Percentiles rank a stretch among this genome's conserved stretches.
Evolutionary conservation across 2,888 invertebrate genomes (phyloP).

Genomic region (Hirtodrosophila confusa): DNA sequence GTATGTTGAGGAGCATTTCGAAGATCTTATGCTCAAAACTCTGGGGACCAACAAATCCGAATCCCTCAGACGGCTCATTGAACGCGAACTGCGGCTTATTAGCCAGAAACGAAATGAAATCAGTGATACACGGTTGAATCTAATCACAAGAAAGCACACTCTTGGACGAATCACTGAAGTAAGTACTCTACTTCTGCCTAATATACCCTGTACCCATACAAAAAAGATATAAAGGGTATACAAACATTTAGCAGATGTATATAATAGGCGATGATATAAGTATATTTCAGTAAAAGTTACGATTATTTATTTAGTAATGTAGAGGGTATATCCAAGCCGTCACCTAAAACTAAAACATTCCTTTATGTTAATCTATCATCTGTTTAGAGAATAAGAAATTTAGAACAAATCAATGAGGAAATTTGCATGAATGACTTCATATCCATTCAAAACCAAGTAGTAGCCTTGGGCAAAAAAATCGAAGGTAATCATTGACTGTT

Average conservation of each 20-base stretch:
- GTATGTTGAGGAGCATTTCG: conserved; percentile 34
- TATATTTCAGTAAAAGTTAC: no score
- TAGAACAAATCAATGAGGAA: conserved; percentile 77
- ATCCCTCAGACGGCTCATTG: not conserved
- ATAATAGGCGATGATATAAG: no score
- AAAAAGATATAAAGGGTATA: no score
- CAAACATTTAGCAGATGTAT: no score
- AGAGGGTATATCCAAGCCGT: no score
- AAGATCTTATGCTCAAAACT: conserved; percentile 2
- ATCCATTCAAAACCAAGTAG: conserved; percentile 73
- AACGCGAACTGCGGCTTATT: conserved; percentile 49
- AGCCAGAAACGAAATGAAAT: conserved; percentile 67
- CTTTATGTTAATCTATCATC: no score
- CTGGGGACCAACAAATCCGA: conserved; percentile 28
- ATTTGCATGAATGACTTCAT: conserved; percentile 75
- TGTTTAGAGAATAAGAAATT: conserved; percentile 64
- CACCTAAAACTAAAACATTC: no score
- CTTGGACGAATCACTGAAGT: conserved; percentile 62
- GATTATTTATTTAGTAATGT: no score
- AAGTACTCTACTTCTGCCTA: conserved; percentile 14
- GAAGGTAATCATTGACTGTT: conserved; percentile 67
- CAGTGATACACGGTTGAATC: conserved; percentile 59
- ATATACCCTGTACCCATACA: no score
- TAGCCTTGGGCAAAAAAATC: conserved; percentile 76
- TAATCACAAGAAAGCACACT: conserved; percentile 72